Evolutionary conservation across 2,888 invertebrate species (phyloP).

Genomic region (Eudemis profundana): DNA sequence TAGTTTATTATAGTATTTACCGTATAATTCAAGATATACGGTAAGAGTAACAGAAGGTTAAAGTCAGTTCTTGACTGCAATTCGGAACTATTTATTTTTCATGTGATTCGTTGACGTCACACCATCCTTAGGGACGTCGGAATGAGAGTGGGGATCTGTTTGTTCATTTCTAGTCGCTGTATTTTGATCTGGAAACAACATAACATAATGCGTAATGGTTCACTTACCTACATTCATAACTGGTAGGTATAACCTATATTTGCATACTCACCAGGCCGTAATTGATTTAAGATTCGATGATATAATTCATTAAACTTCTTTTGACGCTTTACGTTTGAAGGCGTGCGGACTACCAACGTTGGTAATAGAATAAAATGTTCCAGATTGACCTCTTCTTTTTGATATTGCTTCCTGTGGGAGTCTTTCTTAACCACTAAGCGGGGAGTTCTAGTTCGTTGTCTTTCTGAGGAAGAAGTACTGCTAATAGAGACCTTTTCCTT

Average conservation of each 20-base stretch:
- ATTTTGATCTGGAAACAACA: constrained; percentile 6
- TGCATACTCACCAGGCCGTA: constrained; percentile 60
- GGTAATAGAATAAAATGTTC: constrained; percentile 77
- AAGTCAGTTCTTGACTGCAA: neutral
- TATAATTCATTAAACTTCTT: constrained; percentile 79
- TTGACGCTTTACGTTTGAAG: constrained; percentile 76
- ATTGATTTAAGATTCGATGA: constrained; percentile 73
- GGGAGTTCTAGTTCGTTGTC: constrained; percentile 57
- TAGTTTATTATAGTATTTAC: constrained; percentile 2
- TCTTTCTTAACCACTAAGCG: constrained; percentile 72
- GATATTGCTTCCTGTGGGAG: constrained; percentile 59
- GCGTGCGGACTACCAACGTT: constrained; percentile 75
- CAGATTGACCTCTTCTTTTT: constrained; percentile 68
- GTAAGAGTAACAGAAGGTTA: neutral
- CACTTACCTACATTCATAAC: too few species aligned
- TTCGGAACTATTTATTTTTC: neutral
- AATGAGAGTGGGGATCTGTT: neutral
- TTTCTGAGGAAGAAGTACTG: constrained; percentile 61
- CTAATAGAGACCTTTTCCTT: constrained; percentile 56
- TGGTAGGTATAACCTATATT: too few species aligned
- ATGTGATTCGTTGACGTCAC: neutral
- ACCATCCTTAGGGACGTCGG: neutral
- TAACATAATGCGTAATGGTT: too few species aligned
- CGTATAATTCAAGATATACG: neutral
- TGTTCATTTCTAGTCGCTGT: neutral